These are phyloP conservation scores for Copidosoma aretas DNA, from an alignment of 2,888 invertebrate species.

Conservation along the genomic window DNA sequence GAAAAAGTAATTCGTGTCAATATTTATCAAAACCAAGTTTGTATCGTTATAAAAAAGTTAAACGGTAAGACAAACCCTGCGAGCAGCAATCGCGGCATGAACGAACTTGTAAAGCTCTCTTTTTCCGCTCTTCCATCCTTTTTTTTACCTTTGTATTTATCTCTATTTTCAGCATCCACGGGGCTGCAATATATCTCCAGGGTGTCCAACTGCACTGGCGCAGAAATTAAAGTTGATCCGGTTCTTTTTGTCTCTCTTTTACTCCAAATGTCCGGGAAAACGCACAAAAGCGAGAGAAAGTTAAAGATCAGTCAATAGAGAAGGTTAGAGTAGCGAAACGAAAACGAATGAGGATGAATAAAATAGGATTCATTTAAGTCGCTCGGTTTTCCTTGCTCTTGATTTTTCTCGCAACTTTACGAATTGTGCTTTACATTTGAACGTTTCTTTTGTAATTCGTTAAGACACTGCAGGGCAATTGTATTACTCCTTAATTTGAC, in stretches of 20 bases:
- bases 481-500: background rate
- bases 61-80: background rate
- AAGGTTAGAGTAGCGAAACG: background rate
- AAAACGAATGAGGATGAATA: constrained; percentile 16
- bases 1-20: background rate
- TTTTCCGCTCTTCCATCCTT: too few relatives aligned
- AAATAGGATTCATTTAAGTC: constrained; percentile 26
- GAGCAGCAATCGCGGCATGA: background rate
- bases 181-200: background rate
- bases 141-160: background rate
- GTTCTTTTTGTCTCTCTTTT: too few relatives aligned
- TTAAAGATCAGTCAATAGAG: constrained; percentile 25
- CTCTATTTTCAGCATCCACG: constrained; percentile 3
- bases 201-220: background rate
- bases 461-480: background rate
- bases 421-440: background rate
- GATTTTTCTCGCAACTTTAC: background rate
- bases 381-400: background rate
- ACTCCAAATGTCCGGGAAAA: background rate
- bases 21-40: background rate
- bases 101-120: constrained; percentile 6
- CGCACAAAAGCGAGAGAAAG: constrained; percentile 30
- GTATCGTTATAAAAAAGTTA: background rate
- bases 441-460: background rate
- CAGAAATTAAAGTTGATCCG: constrained; percentile 30